Base-by-base conservation (phyloP, 2,888 invertebrate species). In the Drosophila parthenogenetica region DNA sequence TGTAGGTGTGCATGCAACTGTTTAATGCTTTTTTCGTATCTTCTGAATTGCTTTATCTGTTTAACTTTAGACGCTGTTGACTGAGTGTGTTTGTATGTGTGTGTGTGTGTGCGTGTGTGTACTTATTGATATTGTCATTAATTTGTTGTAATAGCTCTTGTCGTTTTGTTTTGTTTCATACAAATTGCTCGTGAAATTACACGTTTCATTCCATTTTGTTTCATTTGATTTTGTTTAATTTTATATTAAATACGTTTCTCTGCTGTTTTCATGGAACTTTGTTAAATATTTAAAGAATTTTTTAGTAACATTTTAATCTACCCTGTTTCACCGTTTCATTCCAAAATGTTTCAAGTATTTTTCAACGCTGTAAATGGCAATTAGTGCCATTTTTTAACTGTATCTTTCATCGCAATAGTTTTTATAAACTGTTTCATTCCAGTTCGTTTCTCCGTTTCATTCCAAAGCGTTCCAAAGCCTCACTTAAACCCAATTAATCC, bases 1-100 rank as follows among this genome's bases (percentile, higher is more conserved):
- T 57, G 71, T 69, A 60, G 50, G 79, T 71, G 81, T 74, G 61
- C 59, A 70, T 81, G 85, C 76, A 85, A 73, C 66, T 69, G 69
- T 79, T 77, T 74, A 62, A 55, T 74, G 75, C 46, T 66, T 68
- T 67, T 59, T 57, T 77, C 13, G 65, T 73, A 50, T 63, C 74
- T 63, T 51, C 63, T 60, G 48, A 55, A 54, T 66, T 62, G 57
- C 43, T 65, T 59, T 62, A 61, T 70, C 67, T 62, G 62, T 65
- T 77, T 76, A 49, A 49, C 39, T 42, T 62, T 54, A 63, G 43
- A 42, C 55, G 11, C 32, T 35, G 57, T 53, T 8, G 39, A 29
- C 32, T 48, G 13, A 37, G 48, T 53, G 29, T 19, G 17, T 43
- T 39, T 55, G 50, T 10, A 29, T 54, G 48, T 46, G 62, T 55